These are phyloP conservation scores for Dorcus hopei DNA, from an alignment of 2,888 invertebrate species.

Conservation along the genomic window DNA sequence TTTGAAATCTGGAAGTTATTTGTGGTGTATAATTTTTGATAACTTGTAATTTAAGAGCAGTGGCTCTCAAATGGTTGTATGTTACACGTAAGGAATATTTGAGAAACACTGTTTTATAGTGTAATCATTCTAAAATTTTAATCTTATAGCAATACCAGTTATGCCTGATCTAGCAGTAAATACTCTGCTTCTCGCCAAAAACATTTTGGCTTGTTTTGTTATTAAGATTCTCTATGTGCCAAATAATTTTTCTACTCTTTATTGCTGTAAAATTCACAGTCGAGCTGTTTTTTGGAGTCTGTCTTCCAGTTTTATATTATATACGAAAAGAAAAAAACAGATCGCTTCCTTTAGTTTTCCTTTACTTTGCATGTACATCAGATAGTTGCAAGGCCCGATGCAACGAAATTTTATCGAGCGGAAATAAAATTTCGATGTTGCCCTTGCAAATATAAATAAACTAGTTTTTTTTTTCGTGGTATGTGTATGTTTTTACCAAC, in stretches of 20 bases:
- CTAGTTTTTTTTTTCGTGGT: not conserved
- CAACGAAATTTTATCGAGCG: no score
- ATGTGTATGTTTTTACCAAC: constrained; percentile 11
- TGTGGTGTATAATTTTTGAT: no score
- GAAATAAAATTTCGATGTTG: no score
- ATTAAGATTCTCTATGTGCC: constrained; percentile 28
- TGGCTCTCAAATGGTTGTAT: not conserved
- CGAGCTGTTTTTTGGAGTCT: constrained; percentile 37
- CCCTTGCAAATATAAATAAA: no score
- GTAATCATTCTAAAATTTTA: constrained; percentile 38
- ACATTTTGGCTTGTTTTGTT: constrained; percentile 20
- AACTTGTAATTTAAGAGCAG: not conserved
- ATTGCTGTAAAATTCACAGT: constrained; percentile 21
- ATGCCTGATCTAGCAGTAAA: constrained; percentile 43
- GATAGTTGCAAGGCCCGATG: not conserved
- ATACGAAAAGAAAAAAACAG: constrained; percentile 16
- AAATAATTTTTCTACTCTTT: constrained; percentile 27
- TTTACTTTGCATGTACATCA: not conserved
- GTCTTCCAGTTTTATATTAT: constrained; percentile 45
- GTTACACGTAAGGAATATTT: not conserved
- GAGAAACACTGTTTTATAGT: constrained; percentile 23
- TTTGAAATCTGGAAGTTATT: no score
- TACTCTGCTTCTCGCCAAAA: constrained; percentile 40
- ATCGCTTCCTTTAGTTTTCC: not conserved
- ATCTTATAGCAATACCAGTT: constrained; percentile 46